These are phyloP conservation scores for Cordilura impudica DNA, from an alignment of 2,888 invertebrate genomes.

Conservation along the genomic window DNA sequence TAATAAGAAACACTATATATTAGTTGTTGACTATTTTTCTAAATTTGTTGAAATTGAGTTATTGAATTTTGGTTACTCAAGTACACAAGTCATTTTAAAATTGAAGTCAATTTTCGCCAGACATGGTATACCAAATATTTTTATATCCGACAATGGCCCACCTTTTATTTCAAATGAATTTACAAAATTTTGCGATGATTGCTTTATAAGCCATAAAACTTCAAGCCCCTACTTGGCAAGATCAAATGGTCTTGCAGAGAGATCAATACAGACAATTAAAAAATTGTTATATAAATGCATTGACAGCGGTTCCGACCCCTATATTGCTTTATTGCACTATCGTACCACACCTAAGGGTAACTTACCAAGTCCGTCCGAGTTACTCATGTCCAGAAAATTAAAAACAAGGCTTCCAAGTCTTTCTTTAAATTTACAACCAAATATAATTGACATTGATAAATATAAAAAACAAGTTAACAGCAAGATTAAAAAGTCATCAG, in stretches of 20 bases:
- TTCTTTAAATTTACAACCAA: conserved; percentile 19
- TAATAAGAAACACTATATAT: no score
- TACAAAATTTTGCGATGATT: conserved; percentile 3
- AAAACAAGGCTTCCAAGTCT: conserved; percentile 2
- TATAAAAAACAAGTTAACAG: background rate
- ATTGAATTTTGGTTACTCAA: conserved; percentile 20
- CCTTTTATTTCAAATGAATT: conserved; percentile 17
- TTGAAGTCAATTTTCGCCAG: conserved; percentile 30
- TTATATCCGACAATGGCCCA: conserved; percentile 30
- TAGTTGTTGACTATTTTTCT: no score
- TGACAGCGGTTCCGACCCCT: conserved; percentile 16
- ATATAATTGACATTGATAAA: conserved; percentile 1
- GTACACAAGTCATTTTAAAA: conserved; percentile 25
- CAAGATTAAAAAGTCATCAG: conserved; percentile 18
- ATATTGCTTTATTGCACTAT: background rate
- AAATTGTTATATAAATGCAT: conserved; percentile 17
- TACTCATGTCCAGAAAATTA: conserved; percentile 9
- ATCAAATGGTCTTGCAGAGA: conserved; percentile 27
- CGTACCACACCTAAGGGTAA: conserved; percentile 3
- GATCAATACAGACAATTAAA: conserved; percentile 30
- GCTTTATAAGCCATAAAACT: conserved; percentile 21
- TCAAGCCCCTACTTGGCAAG: conserved; percentile 24
- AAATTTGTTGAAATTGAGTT: background rate
- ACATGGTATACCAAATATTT: conserved; percentile 26
- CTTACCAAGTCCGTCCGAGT: background rate